Evolutionary conservation across 2,113 vertebrate genomes (phyloP).

Genomic region (Sphyrna mokarran): DNA sequence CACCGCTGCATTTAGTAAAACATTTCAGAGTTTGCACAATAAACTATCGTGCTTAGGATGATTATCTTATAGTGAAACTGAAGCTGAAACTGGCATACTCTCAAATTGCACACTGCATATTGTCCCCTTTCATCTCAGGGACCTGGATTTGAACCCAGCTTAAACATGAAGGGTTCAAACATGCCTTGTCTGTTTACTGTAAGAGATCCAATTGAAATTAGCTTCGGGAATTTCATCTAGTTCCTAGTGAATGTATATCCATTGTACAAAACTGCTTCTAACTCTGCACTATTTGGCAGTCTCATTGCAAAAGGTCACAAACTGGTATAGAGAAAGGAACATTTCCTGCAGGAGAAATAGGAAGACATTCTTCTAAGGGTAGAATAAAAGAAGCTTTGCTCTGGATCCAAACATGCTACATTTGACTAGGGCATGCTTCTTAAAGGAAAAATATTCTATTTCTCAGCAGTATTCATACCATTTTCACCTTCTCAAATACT

Average conservation of each 20-base stretch:
- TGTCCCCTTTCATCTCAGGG: neutral
- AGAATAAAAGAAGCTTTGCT: neutral
- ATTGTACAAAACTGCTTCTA: neutral
- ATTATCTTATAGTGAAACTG: neutral
- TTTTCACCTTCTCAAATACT: neutral
- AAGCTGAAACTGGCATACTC: neutral
- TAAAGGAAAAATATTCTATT: neutral
- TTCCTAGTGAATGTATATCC: neutral
- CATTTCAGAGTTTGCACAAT: neutral
- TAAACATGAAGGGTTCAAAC: neutral
- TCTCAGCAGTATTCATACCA: neutral
- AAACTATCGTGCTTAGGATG: neutral
- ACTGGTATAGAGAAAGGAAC: neutral
- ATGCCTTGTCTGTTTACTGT: neutral
- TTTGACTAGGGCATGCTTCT: neutral
- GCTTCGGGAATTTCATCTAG: neutral
- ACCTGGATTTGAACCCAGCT: neutral
- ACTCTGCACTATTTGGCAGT: neutral
- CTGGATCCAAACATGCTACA: neutral
- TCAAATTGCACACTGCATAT: neutral
- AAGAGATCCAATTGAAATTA: neutral
- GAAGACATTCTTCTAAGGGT: neutral
- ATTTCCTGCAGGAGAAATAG: neutral
- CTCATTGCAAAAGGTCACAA: neutral
- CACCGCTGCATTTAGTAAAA: no score